Evolutionary conservation across 2,888 invertebrate genomes (phyloP).

Genomic region (Drosophila nr. perissopoda): DNA sequence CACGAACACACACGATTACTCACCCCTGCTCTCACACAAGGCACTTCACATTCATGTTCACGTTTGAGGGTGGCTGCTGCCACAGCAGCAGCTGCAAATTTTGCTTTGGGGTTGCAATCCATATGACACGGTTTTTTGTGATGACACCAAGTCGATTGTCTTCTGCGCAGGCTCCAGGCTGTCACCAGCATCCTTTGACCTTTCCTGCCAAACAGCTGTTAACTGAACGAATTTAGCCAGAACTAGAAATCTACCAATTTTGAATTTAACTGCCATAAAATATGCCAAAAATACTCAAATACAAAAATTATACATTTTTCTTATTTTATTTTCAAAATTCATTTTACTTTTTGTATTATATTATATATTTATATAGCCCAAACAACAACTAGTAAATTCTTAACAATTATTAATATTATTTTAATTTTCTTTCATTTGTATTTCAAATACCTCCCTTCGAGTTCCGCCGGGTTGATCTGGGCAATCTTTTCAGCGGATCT

Average conservation of each 20-base stretch:
- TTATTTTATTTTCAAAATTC: neutral
- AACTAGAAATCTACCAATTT: neutral
- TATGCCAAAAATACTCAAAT: neutral
- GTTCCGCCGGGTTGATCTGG: no score
- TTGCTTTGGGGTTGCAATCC: conserved; percentile 33
- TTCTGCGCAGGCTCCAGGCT: conserved; percentile 44
- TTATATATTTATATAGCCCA: neutral
- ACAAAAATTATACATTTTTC: neutral
- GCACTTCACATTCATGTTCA: neutral
- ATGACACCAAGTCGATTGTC: conserved; percentile 4
- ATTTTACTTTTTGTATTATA: neutral
- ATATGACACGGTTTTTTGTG: conserved; percentile 14
- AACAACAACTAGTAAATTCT: neutral
- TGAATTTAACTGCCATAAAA: neutral
- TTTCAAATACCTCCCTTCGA: neutral
- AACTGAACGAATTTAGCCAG: neutral
- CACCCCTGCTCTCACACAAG: conserved; percentile 29
- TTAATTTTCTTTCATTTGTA: neutral
- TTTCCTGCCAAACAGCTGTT: conserved; percentile 5
- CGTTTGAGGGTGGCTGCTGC: conserved; percentile 28
- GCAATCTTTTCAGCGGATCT: neutral
- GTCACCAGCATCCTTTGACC: conserved; percentile 37
- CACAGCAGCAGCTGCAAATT: conserved; percentile 40
- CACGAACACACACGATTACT: conserved; percentile 8
- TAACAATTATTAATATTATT: neutral